Base-by-base conservation (phyloP, 2,113 vertebrate species). In the Merops nubicus region DNA sequence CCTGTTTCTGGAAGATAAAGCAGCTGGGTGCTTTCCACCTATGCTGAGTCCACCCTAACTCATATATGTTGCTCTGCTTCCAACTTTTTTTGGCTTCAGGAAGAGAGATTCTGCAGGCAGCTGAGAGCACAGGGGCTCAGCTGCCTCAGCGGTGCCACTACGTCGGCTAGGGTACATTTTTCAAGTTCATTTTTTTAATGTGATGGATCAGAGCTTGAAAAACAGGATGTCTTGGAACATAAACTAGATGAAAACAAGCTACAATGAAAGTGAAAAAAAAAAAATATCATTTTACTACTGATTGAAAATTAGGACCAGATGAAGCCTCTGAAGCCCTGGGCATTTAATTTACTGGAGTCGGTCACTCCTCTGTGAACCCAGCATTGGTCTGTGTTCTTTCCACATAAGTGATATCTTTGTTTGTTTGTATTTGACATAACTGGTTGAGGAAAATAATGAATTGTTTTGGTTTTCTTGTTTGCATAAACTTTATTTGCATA, bases 231-330 rank as follows among this genome's bases (percentile, higher is more conserved):
- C 96, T 97, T 79, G 84, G 95, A 97, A 96, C 91, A 85, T 73
- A 97, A 96, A 94, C 85, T 97, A 93, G 91, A 97, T 96, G 95
- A 97, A 97, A 97, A 98, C 88, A 98, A 98, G 60, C 96, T 97
- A 97, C 94, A 96, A 81, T 94, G 93, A 95, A 95, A 97, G 92
- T 94, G 92, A 90, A 97, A 96, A 82, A 97, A 96, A 82, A 96
- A 93, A 16, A 18, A 23, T 84, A 97, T 96, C 45, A 48, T 88
- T 97, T 98, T 97, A 97, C 91, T 97, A 80, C 85, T 2, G 20
- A 94, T 97, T 93, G 95, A 96, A 98, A 98, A 98, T 97, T 91
- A 96, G 94, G 95, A 98, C 83, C 98, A 98, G 98, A 97, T 98
- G 97, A 98, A 83, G 20, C 60, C 88, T 97, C 34, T 88, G 95